Evolutionary conservation across 2,113 vertebrate genomes (phyloP).

Genomic region (Falco punctatus): DNA sequence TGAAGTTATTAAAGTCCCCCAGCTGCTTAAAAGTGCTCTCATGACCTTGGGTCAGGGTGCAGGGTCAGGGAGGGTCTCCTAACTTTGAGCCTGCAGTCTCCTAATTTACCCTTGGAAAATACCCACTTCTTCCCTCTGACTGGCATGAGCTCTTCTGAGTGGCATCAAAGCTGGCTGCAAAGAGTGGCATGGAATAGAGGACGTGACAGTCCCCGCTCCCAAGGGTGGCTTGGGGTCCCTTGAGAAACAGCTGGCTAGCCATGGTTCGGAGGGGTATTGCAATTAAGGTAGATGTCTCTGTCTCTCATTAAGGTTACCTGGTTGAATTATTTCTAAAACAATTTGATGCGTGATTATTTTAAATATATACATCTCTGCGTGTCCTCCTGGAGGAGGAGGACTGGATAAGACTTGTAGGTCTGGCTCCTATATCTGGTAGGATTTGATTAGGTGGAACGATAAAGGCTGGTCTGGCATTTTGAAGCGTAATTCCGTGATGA

Average conservation of each 20-base stretch:
- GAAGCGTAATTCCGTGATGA: constrained; percentile 16
- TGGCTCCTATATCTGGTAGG: neutral
- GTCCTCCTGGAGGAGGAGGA: neutral
- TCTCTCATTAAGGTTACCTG: neutral
- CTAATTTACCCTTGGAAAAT: neutral
- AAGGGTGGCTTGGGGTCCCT: neutral
- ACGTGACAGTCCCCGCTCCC: neutral
- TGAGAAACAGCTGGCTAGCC: neutral
- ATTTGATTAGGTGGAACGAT: neutral
- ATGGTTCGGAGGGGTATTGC: neutral
- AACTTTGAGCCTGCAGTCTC: neutral
- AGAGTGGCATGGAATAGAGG: neutral
- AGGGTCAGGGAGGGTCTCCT: neutral
- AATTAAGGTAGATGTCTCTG: neutral
- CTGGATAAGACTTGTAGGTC: neutral
- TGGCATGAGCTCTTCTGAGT: neutral
- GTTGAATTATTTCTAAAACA: constrained; percentile 33
- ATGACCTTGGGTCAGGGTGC: neutral
- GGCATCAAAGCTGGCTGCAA: neutral
- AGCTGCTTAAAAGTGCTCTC: neutral
- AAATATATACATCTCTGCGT: neutral
- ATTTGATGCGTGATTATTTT: constrained; percentile 15
- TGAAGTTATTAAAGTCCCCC: neutral
- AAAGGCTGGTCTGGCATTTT: constrained; percentile 14
- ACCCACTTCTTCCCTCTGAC: neutral